A percentile compares a stretch with the other conserved stretches of the same genome.
phyloP scores from a whole-genome alignment of 2,797 vertebrate genomes.

The Hafferia zeledoni region DNA sequence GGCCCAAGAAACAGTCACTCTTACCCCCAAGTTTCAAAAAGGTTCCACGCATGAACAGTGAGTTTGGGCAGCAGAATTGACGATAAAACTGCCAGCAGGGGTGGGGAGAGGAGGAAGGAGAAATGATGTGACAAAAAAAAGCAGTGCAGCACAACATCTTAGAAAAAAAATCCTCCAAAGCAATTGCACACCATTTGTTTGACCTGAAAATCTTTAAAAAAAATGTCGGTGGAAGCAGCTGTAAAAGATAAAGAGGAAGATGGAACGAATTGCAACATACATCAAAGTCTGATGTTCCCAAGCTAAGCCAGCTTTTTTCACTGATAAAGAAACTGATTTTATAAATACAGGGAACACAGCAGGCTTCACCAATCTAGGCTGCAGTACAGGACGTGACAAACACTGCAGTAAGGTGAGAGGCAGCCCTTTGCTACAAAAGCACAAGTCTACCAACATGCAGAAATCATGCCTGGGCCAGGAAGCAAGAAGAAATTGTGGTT shows the following conservation, averaged over 20 bases:
- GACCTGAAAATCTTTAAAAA: not conserved
- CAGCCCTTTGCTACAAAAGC: not conserved
- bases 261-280: not conserved
- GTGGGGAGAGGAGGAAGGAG: not conserved
- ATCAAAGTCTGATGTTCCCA: not conserved
- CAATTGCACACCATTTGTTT: not conserved
- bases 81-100: not conserved
- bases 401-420: not conserved
- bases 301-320: not conserved
- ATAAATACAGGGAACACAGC: not conserved
- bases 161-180: not conserved
- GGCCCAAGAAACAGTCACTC: not conserved
- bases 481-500: not conserved
- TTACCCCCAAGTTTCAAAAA: not conserved
- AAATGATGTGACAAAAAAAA: not conserved
- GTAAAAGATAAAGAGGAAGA: not conserved
- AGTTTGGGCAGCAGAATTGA: not conserved
- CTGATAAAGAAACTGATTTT: constrained; percentile 3
- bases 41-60: not conserved
- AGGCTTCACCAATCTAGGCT: not conserved
- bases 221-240: not conserved
- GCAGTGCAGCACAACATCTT: not conserved
- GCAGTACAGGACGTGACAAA: not conserved
- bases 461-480: not conserved
- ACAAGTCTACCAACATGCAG: not conserved